Base-by-base conservation (phyloP, 2,888 invertebrate species). In the Pristionchus fissidentatus region DNA sequence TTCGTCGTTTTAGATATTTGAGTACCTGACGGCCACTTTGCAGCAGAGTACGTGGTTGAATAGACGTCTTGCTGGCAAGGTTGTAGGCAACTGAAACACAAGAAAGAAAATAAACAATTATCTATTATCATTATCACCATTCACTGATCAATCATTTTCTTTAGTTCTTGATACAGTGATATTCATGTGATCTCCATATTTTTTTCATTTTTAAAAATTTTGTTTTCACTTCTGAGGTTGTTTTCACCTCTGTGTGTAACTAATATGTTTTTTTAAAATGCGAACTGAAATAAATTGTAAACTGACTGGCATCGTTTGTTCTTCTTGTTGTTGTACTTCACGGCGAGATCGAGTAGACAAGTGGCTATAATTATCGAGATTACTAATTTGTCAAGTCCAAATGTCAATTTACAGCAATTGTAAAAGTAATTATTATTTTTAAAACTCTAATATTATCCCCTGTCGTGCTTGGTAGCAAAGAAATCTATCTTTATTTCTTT, bases 1-100 rank as follows among this genome's bases (percentile, higher is more conserved):
- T n/a, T n/a, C n/a, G n/a, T n/a, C n/a, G n/a, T n/a, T n/a, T n/a
- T n/a, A n/a, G n/a, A n/a, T n/a, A n/a, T n/a, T n/a, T n/a, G n/a
- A n/a, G n/a, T n/a, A n/a, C 82, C 82, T 1, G 82, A 82, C 0
- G 90, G 90, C 90, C 90, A 90, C 84, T 89, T 90, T 35, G 90
- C 90, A 13, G 90, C 90, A 1, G 91, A 92, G 82, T 90, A 91
- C 0, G 91, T 91, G 5, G 91, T 91, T 10, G 90, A 88, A 83
- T 91, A 91, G 77, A 90, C 89, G 73, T 90, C 88, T 43, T 90
- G 89, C 60, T 87, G 83, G 70, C 91, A 91, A 10, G 90, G 90
- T 80, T 91, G 90, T 52, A 83, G 85, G 79, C 89, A 89, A 13
- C 84, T 83, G 38, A n/a, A 82, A 38, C 10, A 1, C n/a, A 4